A percentile compares a stretch with the other conserved stretches of the same genome.
phyloP scores from a whole-genome alignment of 1,140 invertebrate species.

The Parapsyche elsis region DNA sequence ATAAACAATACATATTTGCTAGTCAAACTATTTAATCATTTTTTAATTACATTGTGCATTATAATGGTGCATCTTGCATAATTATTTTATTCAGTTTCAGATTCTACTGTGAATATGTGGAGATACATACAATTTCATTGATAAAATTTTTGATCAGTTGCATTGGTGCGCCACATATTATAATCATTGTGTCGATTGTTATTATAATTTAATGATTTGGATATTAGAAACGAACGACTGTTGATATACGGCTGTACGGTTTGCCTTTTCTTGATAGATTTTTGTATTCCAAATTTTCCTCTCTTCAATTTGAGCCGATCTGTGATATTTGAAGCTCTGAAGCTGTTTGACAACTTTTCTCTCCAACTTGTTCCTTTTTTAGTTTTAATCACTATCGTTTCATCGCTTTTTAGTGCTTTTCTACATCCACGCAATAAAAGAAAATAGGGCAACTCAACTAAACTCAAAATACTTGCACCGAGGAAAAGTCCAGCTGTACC shows the following conservation, averaged over 20 bases:
- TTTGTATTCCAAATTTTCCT: background rate
- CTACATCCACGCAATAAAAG: constrained; percentile 45
- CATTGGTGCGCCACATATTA: too few relatives aligned
- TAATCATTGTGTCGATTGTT: too few relatives aligned
- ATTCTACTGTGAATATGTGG: too few relatives aligned
- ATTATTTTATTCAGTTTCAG: too few relatives aligned
- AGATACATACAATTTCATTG: too few relatives aligned
- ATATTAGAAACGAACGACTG: background rate
- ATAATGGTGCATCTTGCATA: too few relatives aligned
- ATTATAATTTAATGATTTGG: too few relatives aligned
- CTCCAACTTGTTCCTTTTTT: background rate
- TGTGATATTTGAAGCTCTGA: background rate
- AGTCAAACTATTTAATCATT: too few relatives aligned
- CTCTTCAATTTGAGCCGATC: background rate
- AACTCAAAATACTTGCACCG: constrained; percentile 72
- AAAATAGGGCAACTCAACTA: constrained; percentile 71
- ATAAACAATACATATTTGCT: too few relatives aligned
- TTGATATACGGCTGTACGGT: background rate
- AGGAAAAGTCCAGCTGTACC: constrained; percentile 73
- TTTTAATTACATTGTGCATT: too few relatives aligned
- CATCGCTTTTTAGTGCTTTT: background rate
- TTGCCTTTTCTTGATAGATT: background rate
- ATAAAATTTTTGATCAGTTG: too few relatives aligned
- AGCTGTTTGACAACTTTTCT: background rate
- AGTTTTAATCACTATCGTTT: background rate